Conservation (phyloP, 1,140 invertebrate genomes). For the Drosophila suzukii region DNA sequence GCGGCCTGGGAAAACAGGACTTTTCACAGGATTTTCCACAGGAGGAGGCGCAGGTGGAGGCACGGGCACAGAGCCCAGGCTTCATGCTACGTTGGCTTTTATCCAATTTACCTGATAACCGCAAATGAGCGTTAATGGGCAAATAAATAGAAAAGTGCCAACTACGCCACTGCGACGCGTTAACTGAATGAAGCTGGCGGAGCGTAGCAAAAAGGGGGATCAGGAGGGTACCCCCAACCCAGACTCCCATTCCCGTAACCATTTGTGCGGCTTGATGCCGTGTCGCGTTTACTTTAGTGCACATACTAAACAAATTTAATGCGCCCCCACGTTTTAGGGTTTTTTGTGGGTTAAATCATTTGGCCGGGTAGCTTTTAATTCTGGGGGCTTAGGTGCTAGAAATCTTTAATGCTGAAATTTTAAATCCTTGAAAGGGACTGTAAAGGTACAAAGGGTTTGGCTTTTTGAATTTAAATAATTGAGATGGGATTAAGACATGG, state of each 20-base stretch:
- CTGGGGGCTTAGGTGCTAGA: background rate
- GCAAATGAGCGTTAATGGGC: constrained; percentile 81
- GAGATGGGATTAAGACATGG: background rate
- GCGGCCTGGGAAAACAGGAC: constrained; percentile 34
- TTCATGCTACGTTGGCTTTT: constrained; percentile 82
- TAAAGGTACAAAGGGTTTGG: background rate
- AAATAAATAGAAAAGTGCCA: constrained; percentile 82
- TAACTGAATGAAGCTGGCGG: constrained; percentile 61
- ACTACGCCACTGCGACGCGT: constrained; percentile 74
- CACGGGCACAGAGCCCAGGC: constrained; percentile 10
- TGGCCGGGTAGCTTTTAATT: constrained; percentile 22
- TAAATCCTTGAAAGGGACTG: constrained; percentile 30
- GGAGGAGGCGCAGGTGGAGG: constrained; percentile 29
- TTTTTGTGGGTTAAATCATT: constrained; percentile 32
- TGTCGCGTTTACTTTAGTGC: constrained; percentile 65
- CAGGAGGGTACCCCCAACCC: background rate
- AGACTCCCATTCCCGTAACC: constrained; percentile 36
- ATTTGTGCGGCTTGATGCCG: constrained; percentile 41
- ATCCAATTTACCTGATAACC: constrained; percentile 83
- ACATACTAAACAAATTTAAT: constrained; percentile 78
- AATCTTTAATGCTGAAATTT: constrained; percentile 51
- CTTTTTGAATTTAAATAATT: background rate
- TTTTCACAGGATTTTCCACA: constrained; percentile 24
- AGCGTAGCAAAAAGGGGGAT: background rate
- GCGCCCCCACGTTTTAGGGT: constrained; percentile 20